phyloP scores from a whole-genome alignment of 2,888 invertebrate species.

The Cheiracanthium punctorium region DNA sequence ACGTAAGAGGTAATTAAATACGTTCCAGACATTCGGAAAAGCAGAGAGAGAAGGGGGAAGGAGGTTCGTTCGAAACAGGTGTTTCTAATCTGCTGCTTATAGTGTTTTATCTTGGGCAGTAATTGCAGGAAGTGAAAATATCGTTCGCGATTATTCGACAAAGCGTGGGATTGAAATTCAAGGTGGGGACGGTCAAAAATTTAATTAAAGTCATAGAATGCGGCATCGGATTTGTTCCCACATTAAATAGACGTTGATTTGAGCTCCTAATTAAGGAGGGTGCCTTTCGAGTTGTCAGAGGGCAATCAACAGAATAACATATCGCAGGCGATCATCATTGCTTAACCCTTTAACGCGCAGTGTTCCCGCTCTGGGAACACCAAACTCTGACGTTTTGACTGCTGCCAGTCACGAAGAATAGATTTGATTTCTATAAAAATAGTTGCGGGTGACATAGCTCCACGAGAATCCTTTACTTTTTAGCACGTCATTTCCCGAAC shows the following conservation, averaged over 20 bases:
- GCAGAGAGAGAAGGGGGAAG: neutral
- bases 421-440: no score
- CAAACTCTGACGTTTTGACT: no score
- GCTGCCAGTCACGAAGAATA: no score
- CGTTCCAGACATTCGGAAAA: neutral
- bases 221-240: neutral
- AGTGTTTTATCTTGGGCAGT: constrained; percentile 20
- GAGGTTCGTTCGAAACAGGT: constrained; percentile 28
- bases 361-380: no score
- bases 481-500: no score
- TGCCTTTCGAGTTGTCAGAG: no score
- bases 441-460: no score
- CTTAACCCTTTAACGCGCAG: no score
- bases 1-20: constrained; percentile 58
- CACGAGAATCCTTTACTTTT: no score
- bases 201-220: neutral
- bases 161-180: constrained; percentile 39
- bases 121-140: constrained; percentile 59
- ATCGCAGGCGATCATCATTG: no score
- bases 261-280: no score
- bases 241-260: neutral
- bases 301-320: no score
- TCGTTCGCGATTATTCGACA: constrained; percentile 25
- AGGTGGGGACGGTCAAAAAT: constrained; percentile 12
- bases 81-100: constrained; percentile 14